These are phyloP conservation scores for Cloeon dipterum DNA, from an alignment of 2,888 invertebrate species.

Conservation along the genomic window DNA sequence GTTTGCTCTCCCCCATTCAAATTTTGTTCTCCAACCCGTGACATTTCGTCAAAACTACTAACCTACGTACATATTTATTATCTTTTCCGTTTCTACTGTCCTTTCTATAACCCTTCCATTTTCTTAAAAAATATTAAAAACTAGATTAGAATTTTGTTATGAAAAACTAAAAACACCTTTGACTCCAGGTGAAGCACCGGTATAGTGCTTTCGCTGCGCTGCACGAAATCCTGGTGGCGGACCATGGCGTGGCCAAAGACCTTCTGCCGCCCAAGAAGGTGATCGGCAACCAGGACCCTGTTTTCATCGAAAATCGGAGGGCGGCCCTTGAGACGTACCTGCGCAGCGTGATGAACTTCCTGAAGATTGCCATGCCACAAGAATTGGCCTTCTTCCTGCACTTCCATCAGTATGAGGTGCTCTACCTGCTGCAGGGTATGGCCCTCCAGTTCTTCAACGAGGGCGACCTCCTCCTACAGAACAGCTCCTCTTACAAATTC, in stretches of 20 bases:
- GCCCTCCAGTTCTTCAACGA: slow-evolving; percentile 54
- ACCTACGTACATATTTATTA: no score
- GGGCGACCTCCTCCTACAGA: slow-evolving; percentile 42
- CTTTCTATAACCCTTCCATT: no score
- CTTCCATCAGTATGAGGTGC: slow-evolving; percentile 74
- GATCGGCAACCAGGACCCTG: slow-evolving; percentile 69
- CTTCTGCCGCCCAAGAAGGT: slow-evolving; percentile 83
- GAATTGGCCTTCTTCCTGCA: slow-evolving; percentile 66
- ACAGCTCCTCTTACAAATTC: slow-evolving; percentile 38
- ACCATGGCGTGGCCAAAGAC: slow-evolving; percentile 63
- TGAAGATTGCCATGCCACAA: slow-evolving; percentile 57
- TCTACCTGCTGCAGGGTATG: slow-evolving; percentile 60
- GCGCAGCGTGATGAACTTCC: slow-evolving; percentile 45
- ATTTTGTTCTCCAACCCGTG: no score
- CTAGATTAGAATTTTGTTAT: no score
- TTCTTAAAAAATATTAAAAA: no score
- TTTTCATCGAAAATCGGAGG: slow-evolving; percentile 66
- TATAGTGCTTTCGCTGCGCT: slow-evolving; percentile 80
- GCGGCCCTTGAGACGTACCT: slow-evolving; percentile 62
- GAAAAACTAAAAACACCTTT: no score
- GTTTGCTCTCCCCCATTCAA: no score
- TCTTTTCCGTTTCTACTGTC: no score
- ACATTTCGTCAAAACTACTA: no score
- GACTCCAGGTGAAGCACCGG: slow-evolving; percentile 28
- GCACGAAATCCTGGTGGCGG: slow-evolving; percentile 57